These are phyloP conservation scores for Neoseiulus cucumeris DNA, from an alignment of 1,140 invertebrate species.

Conservation along the genomic window DNA sequence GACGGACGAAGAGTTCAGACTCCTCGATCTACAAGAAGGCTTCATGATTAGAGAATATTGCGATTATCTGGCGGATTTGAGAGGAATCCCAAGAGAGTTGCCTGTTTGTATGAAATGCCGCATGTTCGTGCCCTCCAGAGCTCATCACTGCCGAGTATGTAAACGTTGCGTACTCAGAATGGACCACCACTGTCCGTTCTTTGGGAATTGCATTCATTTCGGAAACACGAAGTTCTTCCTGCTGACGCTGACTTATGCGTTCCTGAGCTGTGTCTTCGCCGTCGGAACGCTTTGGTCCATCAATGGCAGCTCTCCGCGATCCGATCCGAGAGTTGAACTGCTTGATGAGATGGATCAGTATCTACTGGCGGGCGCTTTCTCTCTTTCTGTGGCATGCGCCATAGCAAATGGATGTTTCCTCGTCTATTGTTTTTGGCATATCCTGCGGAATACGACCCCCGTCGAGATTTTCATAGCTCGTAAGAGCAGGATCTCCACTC, in stretches of 20 bases:
- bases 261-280: constrained; percentile 11
- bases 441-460: background rate
- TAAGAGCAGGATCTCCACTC: background rate
- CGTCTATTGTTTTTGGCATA: background rate
- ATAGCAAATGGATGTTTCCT: background rate
- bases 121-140: constrained; percentile 38
- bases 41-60: too few species aligned
- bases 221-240: constrained; percentile 23
- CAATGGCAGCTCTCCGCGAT: background rate
- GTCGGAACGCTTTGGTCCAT: background rate
- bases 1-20: too few species aligned
- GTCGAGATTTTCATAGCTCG: background rate
- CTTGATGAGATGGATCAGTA: background rate
- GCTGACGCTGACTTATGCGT: constrained; percentile 26
- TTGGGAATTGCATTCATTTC: constrained; percentile 60
- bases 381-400: background rate
- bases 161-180: constrained; percentile 87
- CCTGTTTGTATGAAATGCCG: constrained; percentile 24
- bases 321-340: background rate
- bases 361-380: background rate
- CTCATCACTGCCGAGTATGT: constrained; percentile 90
- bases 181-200: constrained; percentile 97
- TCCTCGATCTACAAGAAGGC: too few species aligned
- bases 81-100: too few species aligned
- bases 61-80: too few species aligned